Conservation (phyloP, 2,113 vertebrate species). For the Tragulus kanchil region DNA sequence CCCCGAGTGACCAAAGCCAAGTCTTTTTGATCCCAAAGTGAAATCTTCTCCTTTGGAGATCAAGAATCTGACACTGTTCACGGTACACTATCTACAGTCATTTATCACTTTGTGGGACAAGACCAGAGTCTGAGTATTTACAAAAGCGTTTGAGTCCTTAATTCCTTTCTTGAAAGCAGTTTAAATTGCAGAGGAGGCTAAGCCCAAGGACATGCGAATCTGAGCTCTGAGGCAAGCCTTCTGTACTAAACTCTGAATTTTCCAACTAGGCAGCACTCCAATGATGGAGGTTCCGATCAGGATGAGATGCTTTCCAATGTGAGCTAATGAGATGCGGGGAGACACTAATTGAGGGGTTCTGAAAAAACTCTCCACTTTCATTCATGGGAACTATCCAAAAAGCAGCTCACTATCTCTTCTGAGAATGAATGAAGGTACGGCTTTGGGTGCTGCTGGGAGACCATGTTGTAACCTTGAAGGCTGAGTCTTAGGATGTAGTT, state of each 20-base stretch:
- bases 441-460: constrained; percentile 52
- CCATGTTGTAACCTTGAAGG: background rate
- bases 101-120: background rate
- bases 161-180: background rate
- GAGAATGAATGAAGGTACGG: background rate
- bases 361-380: constrained; percentile 28
- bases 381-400: background rate
- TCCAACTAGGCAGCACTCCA: background rate
- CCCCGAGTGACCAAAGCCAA: too few species aligned
- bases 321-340: background rate
- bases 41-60: too few species aligned
- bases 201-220: background rate
- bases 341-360: background rate
- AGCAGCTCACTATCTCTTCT: constrained; percentile 17
- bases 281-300: background rate
- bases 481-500: background rate
- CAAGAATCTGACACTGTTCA: too few species aligned
- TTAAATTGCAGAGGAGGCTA: background rate
- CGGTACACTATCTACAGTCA: too few species aligned
- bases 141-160: background rate
- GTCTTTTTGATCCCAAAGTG: too few species aligned
- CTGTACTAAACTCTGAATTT: background rate
- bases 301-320: background rate
- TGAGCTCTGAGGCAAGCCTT: background rate
- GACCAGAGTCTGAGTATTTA: background rate